Percentiles rank a stretch among this genome's conserved stretches.
These are phyloP conservation scores for Hippocampus zosterae DNA, from an alignment of 2,113 vertebrate genomes.

Conservation along the genomic window DNA sequence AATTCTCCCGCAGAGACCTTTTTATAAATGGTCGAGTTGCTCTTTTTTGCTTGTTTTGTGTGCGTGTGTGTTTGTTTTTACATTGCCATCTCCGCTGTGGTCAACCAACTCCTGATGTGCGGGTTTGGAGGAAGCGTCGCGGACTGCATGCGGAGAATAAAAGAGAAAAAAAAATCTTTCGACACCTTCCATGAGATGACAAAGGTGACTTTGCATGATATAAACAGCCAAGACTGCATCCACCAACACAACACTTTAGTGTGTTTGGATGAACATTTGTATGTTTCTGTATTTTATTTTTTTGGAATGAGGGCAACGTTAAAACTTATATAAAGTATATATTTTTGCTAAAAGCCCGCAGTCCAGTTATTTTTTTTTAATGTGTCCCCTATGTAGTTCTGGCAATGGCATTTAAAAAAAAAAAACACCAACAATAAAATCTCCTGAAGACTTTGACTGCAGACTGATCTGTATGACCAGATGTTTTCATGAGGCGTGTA, in stretches of 20 bases:
- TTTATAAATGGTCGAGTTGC: constrained; percentile 40
- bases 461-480: constrained; percentile 36
- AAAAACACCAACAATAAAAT: constrained; percentile 16
- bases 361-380: constrained; percentile 25
- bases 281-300: constrained; percentile 26
- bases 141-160: constrained; percentile 61
- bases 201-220: constrained; percentile 65
- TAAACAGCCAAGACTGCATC: constrained; percentile 53
- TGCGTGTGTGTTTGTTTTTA: constrained; percentile 15
- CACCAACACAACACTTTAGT: constrained; percentile 66
- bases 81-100: constrained; percentile 41
- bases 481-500: constrained; percentile 23
- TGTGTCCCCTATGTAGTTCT: constrained; percentile 72
- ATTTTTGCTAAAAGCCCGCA: constrained; percentile 79
- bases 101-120: constrained; percentile 52
- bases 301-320: constrained; percentile 47
- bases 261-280: constrained; percentile 62
- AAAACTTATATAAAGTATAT: constrained; percentile 72
- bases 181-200: constrained; percentile 16
- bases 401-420: constrained; percentile 48
- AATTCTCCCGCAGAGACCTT: constrained; percentile 28
- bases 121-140: constrained; percentile 56
- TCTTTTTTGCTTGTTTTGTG: background rate
- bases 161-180: constrained; percentile 6
- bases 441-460: constrained; percentile 41